Conservation (phyloP, 1,140 invertebrate species). For the Luehdorfia chinensis region DNA sequence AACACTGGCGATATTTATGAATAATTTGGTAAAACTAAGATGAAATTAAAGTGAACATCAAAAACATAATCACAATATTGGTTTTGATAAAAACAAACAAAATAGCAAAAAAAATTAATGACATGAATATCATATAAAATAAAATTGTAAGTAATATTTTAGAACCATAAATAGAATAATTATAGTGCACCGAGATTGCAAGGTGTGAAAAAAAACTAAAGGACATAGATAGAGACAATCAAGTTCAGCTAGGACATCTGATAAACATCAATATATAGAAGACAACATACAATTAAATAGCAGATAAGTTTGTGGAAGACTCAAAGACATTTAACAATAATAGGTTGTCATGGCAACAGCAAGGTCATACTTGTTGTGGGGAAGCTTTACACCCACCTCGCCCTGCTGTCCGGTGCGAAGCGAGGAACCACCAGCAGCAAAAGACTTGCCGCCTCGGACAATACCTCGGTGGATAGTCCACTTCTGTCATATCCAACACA, state of each 20-base stretch:
- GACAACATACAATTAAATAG: slow-evolving; percentile 46
- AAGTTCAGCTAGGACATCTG: slow-evolving; percentile 3
- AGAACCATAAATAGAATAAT: not conserved
- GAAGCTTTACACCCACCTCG: slow-evolving; percentile 60
- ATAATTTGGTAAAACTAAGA: too few relatives aligned
- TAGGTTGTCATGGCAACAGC: slow-evolving; percentile 25
- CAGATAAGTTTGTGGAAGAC: slow-evolving; percentile 30
- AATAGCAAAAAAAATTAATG: not conserved
- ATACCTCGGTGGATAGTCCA: slow-evolving; percentile 88
- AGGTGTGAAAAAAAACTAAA: not conserved
- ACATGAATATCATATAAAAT: too few relatives aligned
- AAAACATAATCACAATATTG: not conserved
- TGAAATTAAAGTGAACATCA: not conserved
- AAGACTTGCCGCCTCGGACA: slow-evolving; percentile 82
- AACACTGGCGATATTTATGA: too few relatives aligned
- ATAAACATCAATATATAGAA: slow-evolving; percentile 39
- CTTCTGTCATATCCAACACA: slow-evolving; percentile 79
- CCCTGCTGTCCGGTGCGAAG: slow-evolving; percentile 46
- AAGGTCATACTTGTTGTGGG: slow-evolving; percentile 34
- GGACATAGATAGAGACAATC: not conserved
- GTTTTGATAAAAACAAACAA: not conserved
- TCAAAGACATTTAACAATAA: slow-evolving; percentile 58
- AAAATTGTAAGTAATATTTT: not conserved
- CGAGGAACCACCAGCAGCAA: slow-evolving; percentile 62
- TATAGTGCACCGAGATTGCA: not conserved